Base-by-base conservation (phyloP, 2,797 vertebrate genomes). In the Enteromius trimaculatus region DNA sequence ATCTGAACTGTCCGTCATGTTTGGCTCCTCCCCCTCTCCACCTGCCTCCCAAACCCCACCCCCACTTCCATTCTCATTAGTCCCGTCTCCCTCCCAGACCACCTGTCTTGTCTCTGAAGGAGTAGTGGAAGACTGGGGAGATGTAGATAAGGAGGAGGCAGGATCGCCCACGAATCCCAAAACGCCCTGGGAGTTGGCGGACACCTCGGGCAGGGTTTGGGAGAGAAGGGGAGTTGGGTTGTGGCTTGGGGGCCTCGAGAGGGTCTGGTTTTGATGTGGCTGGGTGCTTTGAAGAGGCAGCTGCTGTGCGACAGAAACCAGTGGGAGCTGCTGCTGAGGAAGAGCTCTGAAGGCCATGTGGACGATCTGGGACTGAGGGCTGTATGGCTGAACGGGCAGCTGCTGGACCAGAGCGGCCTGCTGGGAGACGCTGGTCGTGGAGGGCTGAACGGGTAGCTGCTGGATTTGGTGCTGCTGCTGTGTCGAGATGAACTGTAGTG, bases 321-420 rank as follows among this genome's bases (percentile, higher is more conserved):
- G 81, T 31, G 94, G 93, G 65, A 94, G 92, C 89, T 94, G 93
- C 83, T 94, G 88, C 87, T 93, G 93, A 75, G 90, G 90, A 76
- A 92, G 89, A 0, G 92, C 89, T 89, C 94, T 93, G 86, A 95
- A 94, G 88, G 93, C 93, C 94, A 95, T 95, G 83, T 95, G 94
- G 13, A 95, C 91, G 80, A 95, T 93, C 83, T 94, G 94, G 0
- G 93, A 88, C 74, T 26, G 95, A 83, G 78, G 92, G 83, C 75
- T 92, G 91, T 94, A 97, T 16, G 80, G 92, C 90, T 94, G 97
- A 88, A 23, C 94, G 87, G 92, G 94, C 72, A 88, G 88, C 84
- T 92, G 92, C 88, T 94, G 93, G 10, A 94, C 94, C 88, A 97
- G 95, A 0, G 95, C 91, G 69, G 96, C 94, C 76, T 95, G 95